phyloP scores from a whole-genome alignment of 1,140 invertebrate species.

The Lucilia cuprina region DNA sequence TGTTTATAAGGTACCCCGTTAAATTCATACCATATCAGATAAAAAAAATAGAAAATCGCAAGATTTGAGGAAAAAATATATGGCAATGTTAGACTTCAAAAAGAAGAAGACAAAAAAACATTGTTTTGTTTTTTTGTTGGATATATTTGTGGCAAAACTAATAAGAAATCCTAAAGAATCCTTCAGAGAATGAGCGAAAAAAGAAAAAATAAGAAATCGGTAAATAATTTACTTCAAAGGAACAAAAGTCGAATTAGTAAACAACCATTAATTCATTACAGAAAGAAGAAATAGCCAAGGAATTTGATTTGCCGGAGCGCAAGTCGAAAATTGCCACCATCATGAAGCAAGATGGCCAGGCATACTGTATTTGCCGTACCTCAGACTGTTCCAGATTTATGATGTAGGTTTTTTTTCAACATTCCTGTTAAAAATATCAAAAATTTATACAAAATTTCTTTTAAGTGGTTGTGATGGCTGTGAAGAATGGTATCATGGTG shows the following conservation, averaged over 20 bases:
- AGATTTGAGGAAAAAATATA: no score
- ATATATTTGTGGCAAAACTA: background rate
- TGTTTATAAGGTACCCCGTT: no score
- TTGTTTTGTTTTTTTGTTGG: constrained; percentile 8
- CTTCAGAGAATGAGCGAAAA: constrained; percentile 44
- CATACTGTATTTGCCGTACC: constrained; percentile 94
- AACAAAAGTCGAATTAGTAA: background rate
- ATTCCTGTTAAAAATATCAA: background rate
- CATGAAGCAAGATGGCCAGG: constrained; percentile 85
- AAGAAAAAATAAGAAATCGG: constrained; percentile 53
- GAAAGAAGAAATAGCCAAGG: constrained; percentile 89
- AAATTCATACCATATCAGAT: no score
- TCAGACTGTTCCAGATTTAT: constrained; percentile 94
- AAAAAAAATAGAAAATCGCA: no score
- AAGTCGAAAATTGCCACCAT: constrained; percentile 91
- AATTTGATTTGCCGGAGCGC: constrained; percentile 87
- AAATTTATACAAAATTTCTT: background rate
- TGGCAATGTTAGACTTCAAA: no score
- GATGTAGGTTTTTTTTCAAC: constrained; percentile 75
- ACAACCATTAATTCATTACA: constrained; percentile 56
- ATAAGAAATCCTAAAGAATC: background rate
- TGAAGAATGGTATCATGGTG: constrained; percentile 98
- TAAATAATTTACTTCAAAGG: constrained; percentile 37
- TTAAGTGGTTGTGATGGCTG: constrained; percentile 91
- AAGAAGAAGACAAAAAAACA: background rate